Conservation (phyloP, 2,888 invertebrate species). For the Limnephilus rhombicus region DNA sequence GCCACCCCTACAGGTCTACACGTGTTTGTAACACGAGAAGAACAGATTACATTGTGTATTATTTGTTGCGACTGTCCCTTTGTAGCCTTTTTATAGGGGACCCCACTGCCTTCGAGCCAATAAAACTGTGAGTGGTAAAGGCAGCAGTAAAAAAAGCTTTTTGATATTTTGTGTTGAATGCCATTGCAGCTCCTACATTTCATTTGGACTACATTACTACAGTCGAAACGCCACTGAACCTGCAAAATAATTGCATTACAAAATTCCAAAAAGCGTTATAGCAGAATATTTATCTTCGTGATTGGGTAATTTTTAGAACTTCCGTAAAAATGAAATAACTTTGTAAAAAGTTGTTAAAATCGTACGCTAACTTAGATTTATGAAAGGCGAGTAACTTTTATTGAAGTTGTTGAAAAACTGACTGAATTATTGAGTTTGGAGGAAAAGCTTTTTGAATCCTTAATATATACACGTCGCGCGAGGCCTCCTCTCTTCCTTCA, state of each 20-base stretch:
- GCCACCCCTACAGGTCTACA: background rate
- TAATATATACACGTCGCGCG: too few species aligned
- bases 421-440: too few species aligned
- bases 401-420: too few species aligned
- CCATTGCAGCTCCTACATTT: background rate
- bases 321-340: too few species aligned
- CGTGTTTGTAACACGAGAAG: background rate
- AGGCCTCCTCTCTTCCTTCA: too few species aligned
- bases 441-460: too few species aligned
- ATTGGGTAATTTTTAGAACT: background rate
- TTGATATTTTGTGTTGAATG: background rate
- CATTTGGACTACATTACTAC: too few species aligned
- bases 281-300: background rate
- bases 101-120: background rate
- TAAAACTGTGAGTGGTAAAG: background rate
- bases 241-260: background rate
- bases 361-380: too few species aligned
- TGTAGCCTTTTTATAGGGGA: background rate
- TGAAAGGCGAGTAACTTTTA: too few species aligned
- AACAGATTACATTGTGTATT: background rate
- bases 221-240: background rate
- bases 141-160: background rate
- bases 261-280: background rate
- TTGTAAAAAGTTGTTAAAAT: too few species aligned
- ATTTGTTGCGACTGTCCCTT: background rate